Evolutionary conservation across 2,113 vertebrate genomes (phyloP), one percentile per base, ranked within the genome.

Genomic region (Pyrgilauda ruficollis): DNA sequence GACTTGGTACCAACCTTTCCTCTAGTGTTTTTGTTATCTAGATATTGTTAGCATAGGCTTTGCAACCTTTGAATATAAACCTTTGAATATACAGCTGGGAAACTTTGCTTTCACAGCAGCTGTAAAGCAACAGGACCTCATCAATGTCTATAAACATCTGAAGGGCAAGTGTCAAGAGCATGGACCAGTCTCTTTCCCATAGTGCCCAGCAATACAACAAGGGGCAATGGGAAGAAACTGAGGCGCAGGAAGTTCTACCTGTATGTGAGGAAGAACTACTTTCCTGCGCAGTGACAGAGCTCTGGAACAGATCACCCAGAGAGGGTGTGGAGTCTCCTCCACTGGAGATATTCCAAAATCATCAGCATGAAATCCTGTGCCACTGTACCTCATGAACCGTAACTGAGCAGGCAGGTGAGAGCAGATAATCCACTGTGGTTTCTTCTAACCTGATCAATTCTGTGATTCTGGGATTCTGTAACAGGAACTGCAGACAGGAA

Each of bases 141-240:
- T 20, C 39, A 30, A 7, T 11, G 1, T 46, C 28, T 26, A 7
- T 17, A 44, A 46, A 33, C 11, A 13, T 39, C 46, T 39, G 15
- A 66, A 46, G 16, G 19, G 6, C 23, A 10, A 23, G 16, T 28
- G 46, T 12, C 16, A 21, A 23, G 39, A 24, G 28, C 1, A 61
- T 8, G 28, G 15, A 61, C 13, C 61, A 59, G 22, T 11, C 33
- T 39, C 16, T 53, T 20, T 20, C 24, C 6, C 1, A 4, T n/a
- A 19, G 3, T 74, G 1, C 9, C 9, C 28, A 67, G 16, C 15
- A 46, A 15, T 9, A 4, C 3, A 3, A 67, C 35, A 46, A 30
- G 46, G 15, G 23, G 2, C 5, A 17, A 1, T 0, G 2, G 20
- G 24, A 4, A 75, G 61, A 9, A 61, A 53, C 2, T 5, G 8